Evolutionary conservation across 2,113 vertebrate species (phyloP).

Genomic region (Hyla sarda): DNA sequence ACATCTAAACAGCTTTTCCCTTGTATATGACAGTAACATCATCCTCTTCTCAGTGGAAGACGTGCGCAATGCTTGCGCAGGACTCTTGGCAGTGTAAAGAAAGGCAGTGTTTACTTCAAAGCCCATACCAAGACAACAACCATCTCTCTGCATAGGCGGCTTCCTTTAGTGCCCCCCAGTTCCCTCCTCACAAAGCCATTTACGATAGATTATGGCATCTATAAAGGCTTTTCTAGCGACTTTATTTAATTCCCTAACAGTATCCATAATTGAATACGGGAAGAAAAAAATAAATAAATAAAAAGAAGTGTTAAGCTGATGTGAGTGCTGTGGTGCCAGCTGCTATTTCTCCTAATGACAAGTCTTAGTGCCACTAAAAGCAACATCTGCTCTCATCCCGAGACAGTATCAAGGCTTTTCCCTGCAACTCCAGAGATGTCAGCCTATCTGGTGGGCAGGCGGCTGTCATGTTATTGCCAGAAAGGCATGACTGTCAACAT

Average conservation of each 20-base stretch:
- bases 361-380: constrained; percentile 38
- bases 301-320: background rate
- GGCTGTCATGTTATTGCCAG: background rate
- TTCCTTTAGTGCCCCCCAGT: background rate
- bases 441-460: background rate
- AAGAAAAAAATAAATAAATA: background rate
- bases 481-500: background rate
- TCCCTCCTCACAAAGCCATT: background rate
- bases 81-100: background rate
- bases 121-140: background rate
- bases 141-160: background rate
- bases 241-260: background rate
- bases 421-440: background rate
- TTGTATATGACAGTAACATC: background rate
- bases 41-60: background rate
- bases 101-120: background rate
- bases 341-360: constrained; percentile 25
- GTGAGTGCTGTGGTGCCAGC: background rate
- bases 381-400: constrained; percentile 37
- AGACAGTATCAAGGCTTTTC: background rate
- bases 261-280: constrained; percentile 38
- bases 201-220: background rate
- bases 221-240: background rate
- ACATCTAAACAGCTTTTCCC: background rate
- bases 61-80: background rate